phyloP scores from a whole-genome alignment of 1,140 invertebrate species.

The Kradibia gibbosae region DNA sequence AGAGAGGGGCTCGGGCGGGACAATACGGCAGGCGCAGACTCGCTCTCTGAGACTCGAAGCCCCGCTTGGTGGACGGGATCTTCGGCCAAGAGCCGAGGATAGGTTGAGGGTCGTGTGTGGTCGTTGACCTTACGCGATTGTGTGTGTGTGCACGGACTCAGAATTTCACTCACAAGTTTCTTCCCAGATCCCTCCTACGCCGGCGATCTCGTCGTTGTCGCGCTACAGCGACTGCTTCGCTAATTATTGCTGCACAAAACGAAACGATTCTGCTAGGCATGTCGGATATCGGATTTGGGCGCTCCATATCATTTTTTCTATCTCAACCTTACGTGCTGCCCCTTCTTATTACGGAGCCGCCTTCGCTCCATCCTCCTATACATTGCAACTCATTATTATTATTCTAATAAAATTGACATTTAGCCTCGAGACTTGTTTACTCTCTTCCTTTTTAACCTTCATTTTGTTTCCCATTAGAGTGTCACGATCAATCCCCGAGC shows the following conservation, averaged over 20 bases:
- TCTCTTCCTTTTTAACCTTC: too few relatives aligned
- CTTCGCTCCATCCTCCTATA: not conserved
- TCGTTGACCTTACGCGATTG: conserved; percentile 65
- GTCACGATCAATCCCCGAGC: too few relatives aligned
- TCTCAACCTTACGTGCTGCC: not conserved
- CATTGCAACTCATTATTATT: not conserved
- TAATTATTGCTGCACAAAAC: not conserved
- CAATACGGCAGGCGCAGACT: not conserved
- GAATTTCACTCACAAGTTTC: not conserved
- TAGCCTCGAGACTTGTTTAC: too few relatives aligned
- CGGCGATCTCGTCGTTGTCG: not conserved
- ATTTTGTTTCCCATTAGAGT: too few relatives aligned
- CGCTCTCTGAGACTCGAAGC: not conserved
- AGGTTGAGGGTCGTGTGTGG: conserved; percentile 69
- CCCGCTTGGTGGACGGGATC: conserved; percentile 1
- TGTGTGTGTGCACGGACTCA: not conserved
- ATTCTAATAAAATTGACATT: too few relatives aligned
- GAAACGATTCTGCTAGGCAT: not conserved
- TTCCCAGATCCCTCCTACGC: not conserved
- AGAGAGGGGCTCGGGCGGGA: not conserved
- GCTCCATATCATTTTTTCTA: not conserved
- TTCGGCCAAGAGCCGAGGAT: conserved; percentile 60
- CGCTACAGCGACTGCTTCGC: conserved; percentile 4
- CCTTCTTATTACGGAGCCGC: not conserved
- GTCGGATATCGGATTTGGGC: not conserved